These are phyloP conservation scores for Ochropleura leucogaster DNA, from an alignment of 2,888 invertebrate genomes.

Conservation along the genomic window DNA sequence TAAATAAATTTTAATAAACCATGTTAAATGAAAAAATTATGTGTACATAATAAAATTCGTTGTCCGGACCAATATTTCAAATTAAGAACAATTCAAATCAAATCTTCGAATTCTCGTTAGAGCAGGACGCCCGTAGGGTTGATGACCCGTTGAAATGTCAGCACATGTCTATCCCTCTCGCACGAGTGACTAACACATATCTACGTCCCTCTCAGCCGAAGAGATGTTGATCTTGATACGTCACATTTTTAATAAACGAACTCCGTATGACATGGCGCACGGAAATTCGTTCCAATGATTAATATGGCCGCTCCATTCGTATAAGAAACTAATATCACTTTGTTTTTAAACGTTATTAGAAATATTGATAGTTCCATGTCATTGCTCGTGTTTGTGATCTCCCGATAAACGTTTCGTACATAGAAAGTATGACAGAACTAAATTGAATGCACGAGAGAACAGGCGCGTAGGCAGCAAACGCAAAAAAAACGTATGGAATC, in stretches of 20 bases:
- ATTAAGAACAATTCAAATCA: conserved; percentile 90
- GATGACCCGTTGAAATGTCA: conserved; percentile 90
- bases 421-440: conserved; percentile 87
- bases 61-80: conserved; percentile 86
- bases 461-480: conserved; percentile 80
- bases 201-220: conserved; percentile 80
- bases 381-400: conserved; percentile 88
- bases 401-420: conserved; percentile 85
- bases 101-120: conserved; percentile 90
- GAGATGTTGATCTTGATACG: conserved; percentile 91
- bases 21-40: conserved; percentile 76
- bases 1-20: conserved; percentile 85
- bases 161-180: conserved; percentile 83
- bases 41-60: conserved; percentile 75
- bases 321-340: conserved; percentile 88
- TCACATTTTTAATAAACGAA: conserved; percentile 91
- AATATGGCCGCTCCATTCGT: conserved; percentile 86
- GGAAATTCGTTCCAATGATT: conserved; percentile 90
- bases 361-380: conserved; percentile 91
- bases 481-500: conserved; percentile 75
- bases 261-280: conserved; percentile 89
- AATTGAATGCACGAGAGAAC: conserved; percentile 82
- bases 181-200: conserved; percentile 73
- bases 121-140: conserved; percentile 89
- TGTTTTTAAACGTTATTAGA: conserved; percentile 90